These are phyloP conservation scores for Strongylocentrotus purpuratus DNA, from an alignment of 35 echinoderm and acorn worm genomes.

Conservation along the genomic window DNA sequence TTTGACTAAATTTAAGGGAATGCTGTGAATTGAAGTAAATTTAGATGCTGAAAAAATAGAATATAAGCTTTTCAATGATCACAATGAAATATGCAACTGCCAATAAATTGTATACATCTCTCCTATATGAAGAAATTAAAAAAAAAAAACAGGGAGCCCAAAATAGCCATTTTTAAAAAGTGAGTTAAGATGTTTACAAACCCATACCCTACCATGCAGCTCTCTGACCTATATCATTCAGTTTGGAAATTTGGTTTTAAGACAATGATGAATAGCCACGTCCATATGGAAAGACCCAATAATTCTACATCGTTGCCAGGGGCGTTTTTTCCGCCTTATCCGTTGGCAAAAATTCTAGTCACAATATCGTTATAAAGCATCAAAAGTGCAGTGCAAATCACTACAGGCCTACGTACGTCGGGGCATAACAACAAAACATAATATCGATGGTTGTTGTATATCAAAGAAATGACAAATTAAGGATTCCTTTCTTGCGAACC, in stretches of 20 bases:
- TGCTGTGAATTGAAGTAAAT: too few relatives aligned
- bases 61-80: too few relatives aligned
- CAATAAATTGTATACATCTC: too few relatives aligned
- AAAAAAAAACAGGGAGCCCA: neutral
- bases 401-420: neutral
- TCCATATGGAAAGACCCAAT: neutral
- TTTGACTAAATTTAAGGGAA: too few relatives aligned
- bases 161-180: neutral
- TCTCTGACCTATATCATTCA: neutral
- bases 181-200: neutral
- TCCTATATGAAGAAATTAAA: too few relatives aligned
- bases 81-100: too few relatives aligned
- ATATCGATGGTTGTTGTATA: neutral
- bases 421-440: neutral
- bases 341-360: neutral
- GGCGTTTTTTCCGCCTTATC: neutral
- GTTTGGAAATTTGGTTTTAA: neutral
- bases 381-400: neutral
- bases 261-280: neutral
- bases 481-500: neutral
- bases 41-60: too few relatives aligned
- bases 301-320: neutral
- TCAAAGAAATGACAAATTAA: neutral
- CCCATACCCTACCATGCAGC: neutral
- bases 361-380: constrained; percentile 11